Base-by-base conservation (phyloP, 2,888 invertebrate genomes). In the Stenodema calcarata region DNA sequence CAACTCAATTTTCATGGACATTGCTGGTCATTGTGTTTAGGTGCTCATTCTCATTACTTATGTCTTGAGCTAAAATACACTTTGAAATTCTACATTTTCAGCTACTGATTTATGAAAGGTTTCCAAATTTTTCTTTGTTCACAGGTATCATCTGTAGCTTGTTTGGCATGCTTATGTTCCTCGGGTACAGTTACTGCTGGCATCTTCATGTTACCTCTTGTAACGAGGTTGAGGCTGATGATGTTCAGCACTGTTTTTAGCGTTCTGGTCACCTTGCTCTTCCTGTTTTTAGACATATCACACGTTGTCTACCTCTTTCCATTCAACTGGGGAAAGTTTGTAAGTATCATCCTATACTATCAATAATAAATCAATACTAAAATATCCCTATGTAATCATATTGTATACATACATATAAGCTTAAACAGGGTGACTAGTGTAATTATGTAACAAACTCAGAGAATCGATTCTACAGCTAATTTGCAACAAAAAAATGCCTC, bases 261-360 rank as follows among this genome's bases (percentile, higher is more conserved):
- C 91, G 92, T 95, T 90, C 93, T 95, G 90, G 93, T 95, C 91
- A 95, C 95, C 89, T 93, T 94, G 91, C 92, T 95, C 90, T 93
- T 95, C 92, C 93, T 95, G 91, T 95, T 95, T 93, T 94, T 95
- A 91, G 95, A 95, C 93, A 94, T 95, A 92, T 95, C 95, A 90
- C 95, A 95, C 91, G 93, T 95, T 90, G 93, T 95, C 91, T 94
- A 95, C 91, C 93, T 95, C 92, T 95, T 95, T 92, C 95, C 95
- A 89, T 94, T 95, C 91, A 95, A 95, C 91, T 95, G 95, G 95
- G 94, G 94, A 89, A 95, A 94, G 93, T 92, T 95, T 93, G 95
- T 95, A 91, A 93, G 94, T 92, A 78, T 30, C 18, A 18, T 28
- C n/a, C n/a, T 23, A 6, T 9, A 42, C 18, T 12, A 14, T 47